Evolutionary conservation across 2,797 vertebrate species (phyloP), one percentile per base, ranked within the genome.

Genomic region (Tadarida brasiliensis): DNA sequence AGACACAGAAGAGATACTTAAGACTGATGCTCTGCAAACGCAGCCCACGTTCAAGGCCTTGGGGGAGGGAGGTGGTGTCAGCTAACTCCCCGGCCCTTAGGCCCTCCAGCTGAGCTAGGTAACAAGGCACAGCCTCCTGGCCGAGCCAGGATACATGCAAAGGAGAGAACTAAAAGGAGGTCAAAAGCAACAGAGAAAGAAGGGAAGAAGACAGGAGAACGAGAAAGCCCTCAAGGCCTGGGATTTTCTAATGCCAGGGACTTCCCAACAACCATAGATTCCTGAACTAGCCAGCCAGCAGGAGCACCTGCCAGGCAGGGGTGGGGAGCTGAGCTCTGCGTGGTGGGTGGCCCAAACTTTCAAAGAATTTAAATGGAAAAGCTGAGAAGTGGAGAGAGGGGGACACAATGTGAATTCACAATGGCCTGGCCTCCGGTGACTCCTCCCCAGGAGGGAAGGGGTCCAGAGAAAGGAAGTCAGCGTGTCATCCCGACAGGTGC

Each of bases 11-110:
- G 84, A 78, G 80, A 80, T 12, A 67, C 82, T 71, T 26, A 49
- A 47, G 87, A 73, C 91, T 16, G 82, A 11, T 22, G 94, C 71
- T 76, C 91, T 93, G 86, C 95, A 94, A 94, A 90, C 44, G 47
- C 95, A 94, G 93, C 80, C 90, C 61, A 47, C 3, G 67, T n/a
- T 90, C 83, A 3, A 82, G 90, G 3, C 54, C 11, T 17, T 5
- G 63, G 85, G 51, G 78, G 74, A 16, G 14, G 91, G 71, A 80
- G 49, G 73, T 59, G 81, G 93, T 19, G 47, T 39, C 83, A 44
- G 77, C 84, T 35, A 77, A 33, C 71, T 35, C 49, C 76, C 68
- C 28, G 76, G 92, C 12, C 67, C 54, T 10, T 9, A 30, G 76
- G 47, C 54, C 80, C 70, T 76, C 26, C 84, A 82, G 51, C 61